Evolutionary conservation across 2,113 vertebrate genomes (phyloP), one percentile per base, ranked within the genome.

Genomic region (Entomyzon cyanotis): DNA sequence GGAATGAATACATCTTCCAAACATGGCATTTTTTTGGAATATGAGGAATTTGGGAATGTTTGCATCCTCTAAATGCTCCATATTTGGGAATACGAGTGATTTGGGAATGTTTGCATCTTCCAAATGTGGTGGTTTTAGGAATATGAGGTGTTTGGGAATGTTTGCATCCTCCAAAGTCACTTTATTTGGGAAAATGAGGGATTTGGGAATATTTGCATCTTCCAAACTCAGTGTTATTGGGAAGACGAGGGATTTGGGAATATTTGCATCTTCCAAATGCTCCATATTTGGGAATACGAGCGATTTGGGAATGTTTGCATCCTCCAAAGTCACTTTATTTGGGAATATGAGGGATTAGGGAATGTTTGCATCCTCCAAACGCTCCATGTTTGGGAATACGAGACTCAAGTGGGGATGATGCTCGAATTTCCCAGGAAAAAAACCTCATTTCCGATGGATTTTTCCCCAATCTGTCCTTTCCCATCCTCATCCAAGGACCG

Each of bases 341-440:
- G 31, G 37, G 59, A 78, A 52, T 22, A 2, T 6, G 11, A 52
- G 46, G 46, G 33, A 59, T 37, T 4, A 23, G 71, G 55, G 28
- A 53, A 44, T 25, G 23, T 12, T 27, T 3, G 12, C 3, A 49
- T 31, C 12, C n/a, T 30, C 33, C 33, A 31, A 35, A 37, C 0
- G 1, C 0, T 0, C 0, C 3, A 0, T 1, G 0, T 46, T 69
- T 12, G 31, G 24, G 60, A 70, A 62, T 3, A 2, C 0, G 0
- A 25, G 4, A 3, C 16, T 55, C 2, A 12, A 55, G 3, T 7
- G 0, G 4, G 5, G 12, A 2, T 1, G 0, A 0, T 6, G 8
- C n/a, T 75, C 2, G 7, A 50, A 16, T 87, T 87, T 47, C 33
- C 30, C 23, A 3, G 23, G 3, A 16, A 18, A 42, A 44, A 76